Conservation (phyloP, 2,797 vertebrate species). For the Botia almorhae region DNA sequence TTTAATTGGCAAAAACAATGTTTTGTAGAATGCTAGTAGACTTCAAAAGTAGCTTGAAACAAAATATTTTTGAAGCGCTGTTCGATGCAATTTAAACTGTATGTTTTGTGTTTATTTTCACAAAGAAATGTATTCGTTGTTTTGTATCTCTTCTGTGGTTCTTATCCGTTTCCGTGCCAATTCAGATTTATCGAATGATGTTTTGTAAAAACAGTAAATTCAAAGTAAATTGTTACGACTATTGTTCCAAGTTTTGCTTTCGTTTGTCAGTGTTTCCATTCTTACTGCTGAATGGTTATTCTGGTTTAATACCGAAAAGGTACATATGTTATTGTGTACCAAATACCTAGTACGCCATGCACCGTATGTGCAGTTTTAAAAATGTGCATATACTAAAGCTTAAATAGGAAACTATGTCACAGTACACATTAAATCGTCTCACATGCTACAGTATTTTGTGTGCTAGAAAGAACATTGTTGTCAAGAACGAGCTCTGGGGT, state of each 20-base stretch:
- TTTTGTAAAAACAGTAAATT: constrained; percentile 62
- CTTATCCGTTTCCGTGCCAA: constrained; percentile 54
- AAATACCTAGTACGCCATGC: not conserved
- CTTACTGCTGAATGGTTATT: not conserved
- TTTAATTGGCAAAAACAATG: constrained; percentile 53
- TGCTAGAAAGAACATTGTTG: not conserved
- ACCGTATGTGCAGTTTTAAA: too few relatives aligned
- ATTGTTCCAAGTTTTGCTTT: constrained; percentile 31
- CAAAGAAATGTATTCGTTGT: constrained; percentile 60
- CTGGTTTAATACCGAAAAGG: not conserved
- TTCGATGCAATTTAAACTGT: constrained; percentile 60
- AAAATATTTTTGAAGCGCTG: constrained; percentile 64
- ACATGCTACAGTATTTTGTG: not conserved
- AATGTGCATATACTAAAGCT: not conserved
- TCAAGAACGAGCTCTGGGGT: constrained; percentile 4
- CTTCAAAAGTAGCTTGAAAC: constrained; percentile 64
- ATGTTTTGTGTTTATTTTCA: constrained; percentile 63
- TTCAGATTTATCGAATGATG: constrained; percentile 62
- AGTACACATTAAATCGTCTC: too few relatives aligned
- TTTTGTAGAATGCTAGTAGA: constrained; percentile 65
- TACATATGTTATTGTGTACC: not conserved
- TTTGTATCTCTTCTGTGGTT: constrained; percentile 3
- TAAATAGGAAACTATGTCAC: too few relatives aligned
- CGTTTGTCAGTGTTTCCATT: constrained; percentile 15
- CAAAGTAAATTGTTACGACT: constrained; percentile 58